Evolutionary conservation across 53 echinoderm and acorn worm genomes (phyloP).

Genomic region (Holothuria leucospilota): DNA sequence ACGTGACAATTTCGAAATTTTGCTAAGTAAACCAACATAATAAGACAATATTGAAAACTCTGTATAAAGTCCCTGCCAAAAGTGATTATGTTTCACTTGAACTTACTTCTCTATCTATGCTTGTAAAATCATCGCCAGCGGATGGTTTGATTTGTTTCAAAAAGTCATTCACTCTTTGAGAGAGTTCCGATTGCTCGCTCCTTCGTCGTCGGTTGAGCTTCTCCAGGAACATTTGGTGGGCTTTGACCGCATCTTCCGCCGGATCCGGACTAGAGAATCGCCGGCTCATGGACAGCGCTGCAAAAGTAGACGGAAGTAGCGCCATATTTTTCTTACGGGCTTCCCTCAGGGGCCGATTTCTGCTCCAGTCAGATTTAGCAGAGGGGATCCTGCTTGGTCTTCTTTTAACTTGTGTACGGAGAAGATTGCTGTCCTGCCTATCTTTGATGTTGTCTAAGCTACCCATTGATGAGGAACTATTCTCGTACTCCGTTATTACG

Average conservation of each 20-base stretch:
- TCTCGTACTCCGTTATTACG: neutral
- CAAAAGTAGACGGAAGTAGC: slow-evolving; percentile 70
- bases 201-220: slow-evolving; percentile 48
- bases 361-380: slow-evolving; percentile 32
- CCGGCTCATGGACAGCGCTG: slow-evolving; percentile 62
- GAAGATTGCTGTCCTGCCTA: too few species aligned
- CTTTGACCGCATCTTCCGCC: slow-evolving; percentile 42
- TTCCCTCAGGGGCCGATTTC: slow-evolving; percentile 41
- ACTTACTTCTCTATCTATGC: too few species aligned
- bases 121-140: too few species aligned
- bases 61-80: too few species aligned
- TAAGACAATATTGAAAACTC: too few species aligned
- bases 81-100: too few species aligned
- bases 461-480: neutral
- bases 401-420: too few species aligned
- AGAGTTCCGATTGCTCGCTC: slow-evolving; percentile 43
- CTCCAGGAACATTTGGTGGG: slow-evolving; percentile 52
- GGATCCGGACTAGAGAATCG: slow-evolving; percentile 75
- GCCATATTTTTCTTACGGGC: slow-evolving; percentile 51
- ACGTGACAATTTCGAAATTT: too few species aligned
- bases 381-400: neutral
- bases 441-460: too few species aligned
- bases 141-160: neutral
- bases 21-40: too few species aligned
- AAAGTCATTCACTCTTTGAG: slow-evolving; percentile 40